Percentiles rank a stretch among this genome's conserved stretches.
Evolutionary conservation across 2,113 vertebrate species (phyloP).

Genomic region (Montifringilla adamsi): DNA sequence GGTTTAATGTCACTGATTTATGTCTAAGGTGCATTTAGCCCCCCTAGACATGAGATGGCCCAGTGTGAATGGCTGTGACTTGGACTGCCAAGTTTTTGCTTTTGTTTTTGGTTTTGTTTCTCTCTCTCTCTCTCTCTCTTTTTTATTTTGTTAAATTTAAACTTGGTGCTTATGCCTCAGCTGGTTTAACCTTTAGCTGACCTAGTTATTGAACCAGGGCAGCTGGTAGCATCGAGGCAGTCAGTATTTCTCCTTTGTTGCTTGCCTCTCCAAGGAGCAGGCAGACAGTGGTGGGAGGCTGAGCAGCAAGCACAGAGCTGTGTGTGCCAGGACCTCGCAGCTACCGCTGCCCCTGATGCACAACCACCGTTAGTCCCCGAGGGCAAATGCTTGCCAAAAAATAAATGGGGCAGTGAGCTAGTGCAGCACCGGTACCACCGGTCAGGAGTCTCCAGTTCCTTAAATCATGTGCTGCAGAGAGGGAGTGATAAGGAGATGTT

Average conservation of each 20-base stretch:
- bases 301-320: rapidly evolving
- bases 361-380: background rate
- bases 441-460: background rate
- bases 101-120: rapidly evolving
- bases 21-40: background rate
- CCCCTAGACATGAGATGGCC: background rate
- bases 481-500: rapidly evolving
- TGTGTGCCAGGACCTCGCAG: rapidly evolving
- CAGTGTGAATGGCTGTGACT: rapidly evolving
- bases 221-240: background rate
- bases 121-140: rapidly evolving
- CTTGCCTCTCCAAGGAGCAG: background rate
- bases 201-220: background rate
- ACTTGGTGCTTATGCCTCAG: background rate
- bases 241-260: background rate
- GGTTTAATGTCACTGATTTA: background rate
- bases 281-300: background rate
- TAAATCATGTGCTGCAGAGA: rapidly evolving
- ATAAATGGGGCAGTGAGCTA: rapidly evolving
- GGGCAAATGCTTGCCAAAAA: background rate
- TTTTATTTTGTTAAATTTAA: background rate
- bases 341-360: rapidly evolving
- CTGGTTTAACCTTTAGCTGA: constrained; percentile 30
- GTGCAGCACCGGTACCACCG: background rate
- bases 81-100: rapidly evolving